Percentiles rank a stretch among this genome's conserved stretches.
Conservation (phyloP, 2,797 vertebrate genomes). For the Acrocephalus scirpaceus region DNA sequence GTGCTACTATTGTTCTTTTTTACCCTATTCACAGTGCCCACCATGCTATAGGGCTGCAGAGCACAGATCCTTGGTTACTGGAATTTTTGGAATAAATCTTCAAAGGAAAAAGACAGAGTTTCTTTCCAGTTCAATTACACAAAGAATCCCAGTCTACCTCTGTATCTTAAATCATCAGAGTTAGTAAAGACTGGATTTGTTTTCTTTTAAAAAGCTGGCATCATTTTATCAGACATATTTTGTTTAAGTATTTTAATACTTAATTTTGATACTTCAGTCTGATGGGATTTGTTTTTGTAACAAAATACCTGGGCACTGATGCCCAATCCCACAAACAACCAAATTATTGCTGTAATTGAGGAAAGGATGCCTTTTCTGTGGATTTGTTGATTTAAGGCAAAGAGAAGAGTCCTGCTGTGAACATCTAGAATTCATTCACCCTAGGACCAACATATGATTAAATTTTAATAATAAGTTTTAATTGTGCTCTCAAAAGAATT, state of each 20-base stretch:
- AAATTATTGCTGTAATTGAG: conserved; percentile 29
- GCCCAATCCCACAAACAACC: background rate
- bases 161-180: background rate
- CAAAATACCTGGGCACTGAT: background rate
- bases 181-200: background rate
- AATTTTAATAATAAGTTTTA: conserved; percentile 7
- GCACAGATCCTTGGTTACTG: background rate
- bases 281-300: background rate
- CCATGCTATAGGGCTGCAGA: background rate
- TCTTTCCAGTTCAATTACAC: background rate
- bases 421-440: background rate
- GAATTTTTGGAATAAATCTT: background rate
- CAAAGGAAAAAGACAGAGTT: background rate
- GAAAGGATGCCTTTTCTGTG: conserved; percentile 9
- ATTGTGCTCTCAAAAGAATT: background rate
- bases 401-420: background rate
- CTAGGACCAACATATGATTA: background rate
- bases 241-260: background rate
- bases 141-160: background rate
- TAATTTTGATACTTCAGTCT: background rate
- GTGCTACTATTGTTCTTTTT: background rate
- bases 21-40: background rate
- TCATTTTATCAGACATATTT: background rate
- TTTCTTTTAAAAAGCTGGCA: background rate
- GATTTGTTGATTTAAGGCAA: conserved; percentile 11